A percentile compares a stretch with the other conserved stretches of the same genome.
Conservation (phyloP, 2,113 vertebrate genomes). For the Archilochus colubris region DNA sequence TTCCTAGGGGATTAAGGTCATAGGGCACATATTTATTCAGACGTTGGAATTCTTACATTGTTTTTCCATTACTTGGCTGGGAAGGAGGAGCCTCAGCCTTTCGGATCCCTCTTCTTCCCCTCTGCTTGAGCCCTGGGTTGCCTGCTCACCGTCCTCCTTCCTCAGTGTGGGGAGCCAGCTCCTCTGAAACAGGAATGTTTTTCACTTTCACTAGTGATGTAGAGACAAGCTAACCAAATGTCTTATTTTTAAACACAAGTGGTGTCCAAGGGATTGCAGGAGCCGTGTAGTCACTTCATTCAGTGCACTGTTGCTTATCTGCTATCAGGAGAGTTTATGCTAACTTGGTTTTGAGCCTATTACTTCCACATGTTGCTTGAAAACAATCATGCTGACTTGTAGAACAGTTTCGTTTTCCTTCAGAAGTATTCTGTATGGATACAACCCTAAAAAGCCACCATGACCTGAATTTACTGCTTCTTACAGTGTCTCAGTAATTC, state of each 20-base stretch:
- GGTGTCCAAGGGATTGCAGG: neutral
- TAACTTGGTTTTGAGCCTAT: fast-evolving
- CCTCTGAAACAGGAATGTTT: neutral
- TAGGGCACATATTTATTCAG: constrained; percentile 83
- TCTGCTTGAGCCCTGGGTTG: neutral
- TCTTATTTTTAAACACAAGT: neutral
- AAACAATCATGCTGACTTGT: neutral
- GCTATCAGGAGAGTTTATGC: neutral
- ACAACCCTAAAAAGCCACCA: neutral
- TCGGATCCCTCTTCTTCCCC: constrained; percentile 59
- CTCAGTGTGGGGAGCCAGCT: neutral
- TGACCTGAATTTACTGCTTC: too few relatives aligned
- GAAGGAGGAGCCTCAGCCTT: constrained; percentile 72
- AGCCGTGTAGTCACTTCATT: neutral
- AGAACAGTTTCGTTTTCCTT: neutral
- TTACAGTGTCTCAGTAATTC: fast-evolving
- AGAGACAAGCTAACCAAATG: neutral
- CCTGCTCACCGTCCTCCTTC: neutral
- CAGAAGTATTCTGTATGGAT: neutral
- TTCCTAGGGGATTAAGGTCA: constrained; percentile 77
- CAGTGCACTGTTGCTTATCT: neutral
- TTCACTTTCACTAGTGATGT: neutral
- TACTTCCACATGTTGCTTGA: neutral
- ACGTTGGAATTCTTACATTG: constrained; percentile 84
- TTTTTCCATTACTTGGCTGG: constrained; percentile 86